phyloP scores from a whole-genome alignment of 2,888 invertebrate species.

The Agriopis aurantiaria region DNA sequence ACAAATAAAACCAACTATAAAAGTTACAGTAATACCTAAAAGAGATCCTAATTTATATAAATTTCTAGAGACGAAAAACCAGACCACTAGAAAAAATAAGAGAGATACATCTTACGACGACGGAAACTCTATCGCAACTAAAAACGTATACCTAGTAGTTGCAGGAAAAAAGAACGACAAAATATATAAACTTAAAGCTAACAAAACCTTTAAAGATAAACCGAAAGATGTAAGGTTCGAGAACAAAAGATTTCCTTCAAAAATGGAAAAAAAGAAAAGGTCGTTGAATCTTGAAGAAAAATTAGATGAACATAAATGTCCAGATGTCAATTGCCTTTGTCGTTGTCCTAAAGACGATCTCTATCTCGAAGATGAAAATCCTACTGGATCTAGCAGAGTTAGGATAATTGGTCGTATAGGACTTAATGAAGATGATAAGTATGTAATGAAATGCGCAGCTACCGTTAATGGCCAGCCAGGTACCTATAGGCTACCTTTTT shows the following conservation, averaged over 20 bases:
- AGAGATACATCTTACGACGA: constrained; percentile 62
- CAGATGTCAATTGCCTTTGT: constrained; percentile 20
- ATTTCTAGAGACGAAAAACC: constrained; percentile 47
- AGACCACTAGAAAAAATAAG: constrained; percentile 49
- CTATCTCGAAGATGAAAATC: constrained; percentile 1
- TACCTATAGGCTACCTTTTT: constrained; percentile 35
- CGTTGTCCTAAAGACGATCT: constrained; percentile 1
- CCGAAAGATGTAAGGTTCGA: constrained; percentile 57
- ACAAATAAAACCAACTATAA: constrained; percentile 60
- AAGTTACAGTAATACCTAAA: constrained; percentile 69
- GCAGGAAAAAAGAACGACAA: constrained; percentile 61
- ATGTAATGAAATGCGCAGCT: constrained; percentile 70
- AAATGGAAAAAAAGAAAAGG: constrained; percentile 65
- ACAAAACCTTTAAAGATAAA: constrained; percentile 54
- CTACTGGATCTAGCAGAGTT: constrained; percentile 57
- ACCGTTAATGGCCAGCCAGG: constrained; percentile 68
- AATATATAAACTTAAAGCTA: constrained; percentile 68
- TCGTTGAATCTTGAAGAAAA: constrained; percentile 46
- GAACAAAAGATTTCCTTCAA: constrained; percentile 44
- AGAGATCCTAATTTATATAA: constrained; percentile 44
- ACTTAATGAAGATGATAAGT: constrained; percentile 65
- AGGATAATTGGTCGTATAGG: constrained; percentile 71
- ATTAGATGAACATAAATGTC: constrained; percentile 39
- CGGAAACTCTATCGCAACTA: constrained; percentile 60
- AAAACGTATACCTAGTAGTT: constrained; percentile 61